Conservation (phyloP, 2,888 invertebrate species). For the Melanophora roralis region DNA sequence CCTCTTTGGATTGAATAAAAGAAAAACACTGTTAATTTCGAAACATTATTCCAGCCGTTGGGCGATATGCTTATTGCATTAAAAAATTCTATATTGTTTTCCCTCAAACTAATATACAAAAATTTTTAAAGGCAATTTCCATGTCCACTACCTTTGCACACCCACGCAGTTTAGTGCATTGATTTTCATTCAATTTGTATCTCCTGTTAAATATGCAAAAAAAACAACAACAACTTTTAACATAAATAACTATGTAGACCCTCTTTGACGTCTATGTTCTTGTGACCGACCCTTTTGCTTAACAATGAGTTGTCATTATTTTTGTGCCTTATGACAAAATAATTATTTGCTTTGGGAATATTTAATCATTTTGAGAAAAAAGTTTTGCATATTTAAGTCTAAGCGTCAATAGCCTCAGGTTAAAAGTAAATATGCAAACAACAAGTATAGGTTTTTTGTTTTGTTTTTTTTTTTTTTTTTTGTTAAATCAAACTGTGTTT, state of each 20-base stretch:
- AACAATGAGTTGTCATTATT: conserved; percentile 60
- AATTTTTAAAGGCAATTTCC: too few relatives aligned
- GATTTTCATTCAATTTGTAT: conserved; percentile 28
- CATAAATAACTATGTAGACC: not conserved
- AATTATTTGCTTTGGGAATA: conserved; percentile 69
- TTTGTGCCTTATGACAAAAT: conserved; percentile 65
- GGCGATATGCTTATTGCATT: too few relatives aligned
- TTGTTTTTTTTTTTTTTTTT: conserved; percentile 13
- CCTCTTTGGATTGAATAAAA: too few relatives aligned
- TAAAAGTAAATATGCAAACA: conserved; percentile 43
- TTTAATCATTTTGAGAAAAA: conserved; percentile 63
- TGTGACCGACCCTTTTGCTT: conserved; percentile 48
- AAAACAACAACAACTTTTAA: not conserved
- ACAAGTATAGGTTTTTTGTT: conserved; percentile 10
- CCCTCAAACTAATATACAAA: too few relatives aligned
- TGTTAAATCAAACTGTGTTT: conserved; percentile 10
- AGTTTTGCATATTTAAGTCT: conserved; percentile 52
- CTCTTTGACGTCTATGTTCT: conserved; percentile 24
- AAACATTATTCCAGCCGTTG: too few relatives aligned
- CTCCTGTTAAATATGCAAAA: conserved; percentile 41
- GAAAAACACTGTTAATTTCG: too few relatives aligned
- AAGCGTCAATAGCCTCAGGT: conserved; percentile 56
- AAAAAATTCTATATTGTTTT: too few relatives aligned
- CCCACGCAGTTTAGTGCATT: conserved; percentile 18
- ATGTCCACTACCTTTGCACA: not conserved